Percentiles rank a stretch among this genome's conserved stretches.
Evolutionary conservation across 2,888 invertebrate species (phyloP).

Genomic region (Ormia ochracea): DNA sequence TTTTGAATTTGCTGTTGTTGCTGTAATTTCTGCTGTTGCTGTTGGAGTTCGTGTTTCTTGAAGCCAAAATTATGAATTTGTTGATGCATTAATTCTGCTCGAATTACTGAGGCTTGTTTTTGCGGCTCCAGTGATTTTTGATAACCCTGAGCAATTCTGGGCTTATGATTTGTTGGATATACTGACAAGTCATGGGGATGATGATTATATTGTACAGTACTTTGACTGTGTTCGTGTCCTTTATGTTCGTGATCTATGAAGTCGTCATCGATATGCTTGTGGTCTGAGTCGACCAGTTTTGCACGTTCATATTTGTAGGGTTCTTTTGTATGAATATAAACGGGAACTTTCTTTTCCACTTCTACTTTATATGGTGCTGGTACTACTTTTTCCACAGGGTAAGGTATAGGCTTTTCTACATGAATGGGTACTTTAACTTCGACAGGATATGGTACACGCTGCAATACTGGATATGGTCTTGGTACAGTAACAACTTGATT

Average conservation of each 20-base stretch:
- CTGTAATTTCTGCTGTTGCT: conserved; percentile 10
- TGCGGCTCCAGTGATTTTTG: conserved; percentile 32
- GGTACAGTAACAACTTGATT: conserved; percentile 79
- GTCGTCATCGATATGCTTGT: conserved; percentile 59
- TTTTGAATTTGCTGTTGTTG: conserved; percentile 59
- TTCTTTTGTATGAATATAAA: conserved; percentile 70
- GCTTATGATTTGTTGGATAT: conserved; percentile 64
- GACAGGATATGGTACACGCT: conserved; percentile 77
- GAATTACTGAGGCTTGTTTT: conserved; percentile 36
- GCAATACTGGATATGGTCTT: conserved; percentile 78
- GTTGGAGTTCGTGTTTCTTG: conserved; percentile 58
- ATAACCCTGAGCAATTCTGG: conserved; percentile 56
- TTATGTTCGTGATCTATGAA: conserved; percentile 59
- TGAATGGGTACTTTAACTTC: conserved; percentile 69
- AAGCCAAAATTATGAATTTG: conserved; percentile 67
- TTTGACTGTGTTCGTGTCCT: conserved; percentile 61
- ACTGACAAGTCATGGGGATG: conserved; percentile 63
- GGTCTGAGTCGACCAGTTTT: conserved; percentile 51
- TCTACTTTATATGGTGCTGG: too few species aligned
- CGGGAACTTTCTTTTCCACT: conserved; percentile 77
- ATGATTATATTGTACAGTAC: conserved; percentile 62
- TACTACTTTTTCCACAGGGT: conserved; percentile 69
- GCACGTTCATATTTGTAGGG: conserved; percentile 75
- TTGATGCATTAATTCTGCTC: conserved; percentile 62
- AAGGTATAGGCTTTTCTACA: conserved; percentile 74